Conservation (phyloP, 2,113 vertebrate genomes). For the Octodon degus region DNA sequence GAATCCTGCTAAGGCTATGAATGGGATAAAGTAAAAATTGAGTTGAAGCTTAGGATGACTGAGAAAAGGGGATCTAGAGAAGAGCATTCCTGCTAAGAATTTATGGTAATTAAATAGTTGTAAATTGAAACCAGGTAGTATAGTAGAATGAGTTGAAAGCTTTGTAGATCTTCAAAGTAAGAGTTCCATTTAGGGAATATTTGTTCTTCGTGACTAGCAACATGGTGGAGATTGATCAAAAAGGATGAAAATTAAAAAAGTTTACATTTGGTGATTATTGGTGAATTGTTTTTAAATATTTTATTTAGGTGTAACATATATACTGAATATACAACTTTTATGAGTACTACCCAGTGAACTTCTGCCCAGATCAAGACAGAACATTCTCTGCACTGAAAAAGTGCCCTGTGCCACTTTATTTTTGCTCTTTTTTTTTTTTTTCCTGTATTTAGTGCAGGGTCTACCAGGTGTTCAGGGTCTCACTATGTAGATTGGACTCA, state of each 20-base stretch:
- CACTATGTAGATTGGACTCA: too few relatives aligned
- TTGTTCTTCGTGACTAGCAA: constrained; percentile 14
- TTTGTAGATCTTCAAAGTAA: not conserved
- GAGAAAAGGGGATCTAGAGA: constrained; percentile 5
- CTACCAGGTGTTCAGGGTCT: too few relatives aligned
- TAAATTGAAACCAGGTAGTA: constrained; percentile 25
- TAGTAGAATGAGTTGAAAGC: not conserved
- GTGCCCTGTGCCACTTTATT: not conserved
- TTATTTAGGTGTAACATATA: constrained; percentile 22
- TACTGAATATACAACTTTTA: not conserved
- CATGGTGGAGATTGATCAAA: not conserved
- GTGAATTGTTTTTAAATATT: constrained; percentile 54
- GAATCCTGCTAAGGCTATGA: not conserved
- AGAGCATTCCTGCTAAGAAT: not conserved
- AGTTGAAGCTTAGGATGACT: not conserved
- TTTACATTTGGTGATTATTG: constrained; percentile 45
- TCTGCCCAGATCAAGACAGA: not conserved
- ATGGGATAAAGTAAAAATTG: constrained; percentile 42
- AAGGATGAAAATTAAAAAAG: not conserved
- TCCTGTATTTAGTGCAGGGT: too few relatives aligned
- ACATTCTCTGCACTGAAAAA: not conserved
- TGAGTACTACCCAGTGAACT: not conserved
- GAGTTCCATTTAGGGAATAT: not conserved
- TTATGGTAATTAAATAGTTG: constrained; percentile 14
- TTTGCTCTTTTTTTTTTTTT: too few relatives aligned